Evolutionary conservation across 2,888 invertebrate genomes (phyloP), one percentile per base, ranked within the genome.

Genomic region (Biston stratarius): DNA sequence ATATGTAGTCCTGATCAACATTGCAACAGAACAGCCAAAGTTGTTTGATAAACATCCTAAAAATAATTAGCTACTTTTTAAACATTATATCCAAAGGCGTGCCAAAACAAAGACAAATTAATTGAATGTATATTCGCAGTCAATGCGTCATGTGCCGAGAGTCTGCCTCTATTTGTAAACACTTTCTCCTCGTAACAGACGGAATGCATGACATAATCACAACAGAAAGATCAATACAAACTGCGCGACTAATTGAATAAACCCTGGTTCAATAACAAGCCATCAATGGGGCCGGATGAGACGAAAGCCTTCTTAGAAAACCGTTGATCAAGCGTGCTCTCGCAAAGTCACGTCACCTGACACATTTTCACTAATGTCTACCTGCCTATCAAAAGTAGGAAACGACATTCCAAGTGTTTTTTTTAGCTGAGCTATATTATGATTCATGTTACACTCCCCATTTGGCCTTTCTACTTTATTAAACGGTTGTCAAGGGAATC

Each of bases 211-310:
- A 60, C 51, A 52, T 68, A 68, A 68, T 68, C 53, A 67, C 57
- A 62, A 62, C 58, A 59, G 44, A 42, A 36, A 63, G 14, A 63
- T 67, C 65, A 61, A 66, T 61, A 58, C 57, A 14, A 57, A 40
- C 36, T 40, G 59, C 52, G 63, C 48, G 63, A 66, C 62, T 76
- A 74, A 78, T 77, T 73, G 69, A 65, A 65, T 72, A 24, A 65
- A 53, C 52, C 51, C 63, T 74, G 71, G 77, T 75, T 76, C 71
- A 76, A 71, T 73, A 76, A 75, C 72, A 71, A 73, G 66, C 48
- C 52, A 55, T 8, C 44, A 51, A 52, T 59, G 71, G 45, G 38
- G 38, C 33, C 11, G 33, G n/a, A 51, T 12, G 14, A 47, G 52
- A 33, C 33, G 6, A 9, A 56, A 48, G 38, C 44, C 55, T 67